Conservation (phyloP, 2,113 vertebrate species). For the Eidolon helvum region DNA sequence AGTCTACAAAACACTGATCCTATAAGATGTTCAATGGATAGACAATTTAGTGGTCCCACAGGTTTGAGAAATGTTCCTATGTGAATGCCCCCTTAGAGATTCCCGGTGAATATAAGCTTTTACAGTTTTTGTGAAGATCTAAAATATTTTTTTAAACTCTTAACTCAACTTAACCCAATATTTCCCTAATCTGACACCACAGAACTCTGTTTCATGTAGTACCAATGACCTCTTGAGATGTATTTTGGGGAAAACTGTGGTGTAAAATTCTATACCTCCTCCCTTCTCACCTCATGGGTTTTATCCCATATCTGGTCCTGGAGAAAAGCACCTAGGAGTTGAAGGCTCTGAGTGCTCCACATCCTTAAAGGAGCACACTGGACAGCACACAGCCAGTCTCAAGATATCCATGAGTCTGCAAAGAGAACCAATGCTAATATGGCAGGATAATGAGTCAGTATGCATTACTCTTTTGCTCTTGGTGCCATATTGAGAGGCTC, state of each 20-base stretch:
- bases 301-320: not conserved
- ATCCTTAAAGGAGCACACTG: no score
- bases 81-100: not conserved
- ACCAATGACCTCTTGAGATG: not conserved
- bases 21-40: not conserved
- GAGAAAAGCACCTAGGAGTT: not conserved
- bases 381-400: not conserved
- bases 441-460: not conserved
- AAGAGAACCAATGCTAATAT: not conserved
- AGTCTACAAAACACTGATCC: not conserved
- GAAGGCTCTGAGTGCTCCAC: not conserved
- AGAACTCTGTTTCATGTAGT: not conserved
- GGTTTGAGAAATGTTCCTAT: not conserved
- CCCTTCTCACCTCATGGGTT: not conserved
- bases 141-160: not conserved
- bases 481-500: not conserved
- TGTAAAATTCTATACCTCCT: not conserved
- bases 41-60: not conserved
- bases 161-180: not conserved
- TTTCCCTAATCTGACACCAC: not conserved
- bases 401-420: not conserved
- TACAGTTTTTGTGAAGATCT: not conserved
- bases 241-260: not conserved
- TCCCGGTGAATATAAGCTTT: not conserved
- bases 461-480: not conserved